Base-by-base conservation (phyloP, 2,888 invertebrate genomes). In the Caradrina clavipalpis region DNA sequence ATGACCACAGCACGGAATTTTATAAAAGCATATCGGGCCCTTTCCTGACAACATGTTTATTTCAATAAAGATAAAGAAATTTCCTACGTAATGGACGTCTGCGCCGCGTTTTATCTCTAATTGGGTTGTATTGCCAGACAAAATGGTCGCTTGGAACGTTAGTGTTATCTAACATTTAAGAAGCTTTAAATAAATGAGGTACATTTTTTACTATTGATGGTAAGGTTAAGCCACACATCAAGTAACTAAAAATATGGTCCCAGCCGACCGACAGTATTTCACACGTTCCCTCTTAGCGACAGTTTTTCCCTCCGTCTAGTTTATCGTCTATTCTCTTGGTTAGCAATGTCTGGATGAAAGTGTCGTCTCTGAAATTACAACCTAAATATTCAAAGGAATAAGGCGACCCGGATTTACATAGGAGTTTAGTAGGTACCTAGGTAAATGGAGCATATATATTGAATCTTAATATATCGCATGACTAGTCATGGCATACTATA, bases 11-110 rank as follows among this genome's bases (percentile, higher is more conserved):
- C 56, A 70, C 60, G 61, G 70, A 57, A 56, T 73, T 72, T 73
- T 45, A 76, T 76, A 74, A 73, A 76, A 62, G 64, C 69, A 35
- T 76, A 75, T 78, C 76, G 69, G 57, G 79, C 72, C 76, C 76
- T 82, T 86, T 83, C 70, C 75, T 82, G 69, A 69, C 77, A 80
- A 77, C 81, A 82, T 84, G 78, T 83, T 83, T 72, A 86, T 86
- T 88, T 80, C 81, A 85, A 87, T 85, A 85, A 84, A 87, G 86
- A 90, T 88, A 87, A 86, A 88, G 82, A 80, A 82, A 82, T 85
- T 80, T 82, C 78, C 76, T 60, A 74, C 80, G 80, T 87, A 86
- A 88, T 84, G 83, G 82, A 73, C 79, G 82, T 79, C 76, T 83
- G 82, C 70, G 79, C 82, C 75, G 78, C 82, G 76, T 83, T 84